Conservation (phyloP, 2,113 vertebrate species). For the Egretta garzetta region DNA sequence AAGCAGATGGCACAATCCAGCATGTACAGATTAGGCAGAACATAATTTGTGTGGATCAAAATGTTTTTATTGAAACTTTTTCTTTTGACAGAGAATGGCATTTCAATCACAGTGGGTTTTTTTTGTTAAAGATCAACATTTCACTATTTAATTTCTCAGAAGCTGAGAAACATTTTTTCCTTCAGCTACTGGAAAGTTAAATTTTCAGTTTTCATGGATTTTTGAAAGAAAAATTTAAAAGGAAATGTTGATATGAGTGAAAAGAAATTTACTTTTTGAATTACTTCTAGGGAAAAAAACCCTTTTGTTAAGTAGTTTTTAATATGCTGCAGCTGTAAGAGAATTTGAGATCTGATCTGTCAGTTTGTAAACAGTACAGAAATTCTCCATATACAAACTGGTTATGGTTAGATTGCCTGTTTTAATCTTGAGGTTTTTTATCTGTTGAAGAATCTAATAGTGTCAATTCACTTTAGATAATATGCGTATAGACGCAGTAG, state of each 20-base stretch:
- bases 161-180: not conserved
- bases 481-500: not conserved
- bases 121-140: not conserved
- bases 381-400: not conserved
- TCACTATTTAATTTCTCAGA: not conserved
- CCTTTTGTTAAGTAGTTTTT: not conserved
- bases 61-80: not conserved
- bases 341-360: not conserved
- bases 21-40: not conserved
- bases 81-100: not conserved
- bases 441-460: not conserved
- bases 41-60: not conserved
- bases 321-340: not conserved
- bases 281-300: not conserved
- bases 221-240: not conserved
- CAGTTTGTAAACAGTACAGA: not conserved
- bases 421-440: not conserved
- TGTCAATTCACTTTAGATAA: not conserved
- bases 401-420: not conserved
- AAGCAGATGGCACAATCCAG: not conserved
- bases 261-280: not conserved
- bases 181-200: not conserved
- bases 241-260: not conserved
- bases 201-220: not conserved
- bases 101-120: not conserved